Base-by-base conservation (phyloP, 2,113 vertebrate genomes). In the Cyanoramphus novaezelandiae region DNA sequence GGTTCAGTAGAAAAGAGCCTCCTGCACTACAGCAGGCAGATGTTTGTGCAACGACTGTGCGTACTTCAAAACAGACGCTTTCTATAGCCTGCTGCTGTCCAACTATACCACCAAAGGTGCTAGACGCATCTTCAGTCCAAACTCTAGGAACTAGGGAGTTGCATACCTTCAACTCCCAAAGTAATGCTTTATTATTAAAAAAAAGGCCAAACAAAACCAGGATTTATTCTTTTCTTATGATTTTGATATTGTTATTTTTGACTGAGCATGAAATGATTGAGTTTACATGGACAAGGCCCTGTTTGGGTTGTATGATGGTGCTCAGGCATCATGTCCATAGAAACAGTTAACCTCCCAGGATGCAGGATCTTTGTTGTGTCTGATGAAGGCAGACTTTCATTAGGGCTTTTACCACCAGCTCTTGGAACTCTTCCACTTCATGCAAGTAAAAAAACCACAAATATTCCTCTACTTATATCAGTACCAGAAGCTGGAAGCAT, bases 391-490 rank as follows among this genome's bases (percentile, higher is more conserved):
- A 98, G 98, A 97, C 97, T 97, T 98, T 98, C 98, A 98, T 98
- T 98, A 98, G 97, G 97, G 60, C 77, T 95, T 97, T 98, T 97
- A 98, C 99, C 98, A 98, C 98, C 97, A 98, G 97, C 95, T 96
- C 97, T 97, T 99, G 98, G 98, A 99, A 72, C 90, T 68, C 69
- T 83, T 98, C 98, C 98, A 98, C 98, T 98, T 98, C 98, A 99
- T 99, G 98, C 97, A 97, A 99, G 98, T 92, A 97, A 97, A 97
- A 97, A 98, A 98, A 97, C 98, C 99, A 97, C 99, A 98, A 97
- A 86, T 98, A 98, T 98, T 98, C 97, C 97, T 98, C 97, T 98
- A 97, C 90, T 97, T 98, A 97, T 98, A 98, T 98, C 89, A 96
- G 92, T 82, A 97, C 98, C 98, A 98, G 98, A 97, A 98, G 97